A percentile compares a stretch with the other conserved stretches of the same genome.
These are phyloP conservation scores for Pocillopora damicornis DNA, from an alignment of 64 coral and sea anemone species.

Conservation along the genomic window DNA sequence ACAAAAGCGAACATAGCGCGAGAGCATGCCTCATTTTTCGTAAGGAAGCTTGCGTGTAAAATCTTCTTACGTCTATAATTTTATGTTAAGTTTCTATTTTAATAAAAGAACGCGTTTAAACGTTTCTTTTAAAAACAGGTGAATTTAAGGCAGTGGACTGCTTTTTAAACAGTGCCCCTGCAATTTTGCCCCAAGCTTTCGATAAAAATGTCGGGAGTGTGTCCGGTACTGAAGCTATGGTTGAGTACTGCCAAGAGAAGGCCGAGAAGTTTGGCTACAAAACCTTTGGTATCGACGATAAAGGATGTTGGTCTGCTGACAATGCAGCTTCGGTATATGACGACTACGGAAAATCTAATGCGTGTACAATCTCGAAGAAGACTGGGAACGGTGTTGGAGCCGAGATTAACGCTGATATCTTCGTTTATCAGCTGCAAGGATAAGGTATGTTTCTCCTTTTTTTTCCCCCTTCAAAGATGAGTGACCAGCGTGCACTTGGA, in stretches of 20 bases:
- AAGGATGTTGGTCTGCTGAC: slow-evolving; percentile 9
- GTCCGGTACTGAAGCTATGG: not conserved
- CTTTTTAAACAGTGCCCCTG: not conserved
- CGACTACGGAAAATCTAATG: not conserved
- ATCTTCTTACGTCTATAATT: not conserved
- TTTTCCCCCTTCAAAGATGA: too few relatives aligned
- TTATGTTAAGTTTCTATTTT: not conserved
- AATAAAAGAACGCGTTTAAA: not conserved
- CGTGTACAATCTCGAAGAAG: not conserved
- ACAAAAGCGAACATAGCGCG: too few relatives aligned
- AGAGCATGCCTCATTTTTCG: too few relatives aligned
- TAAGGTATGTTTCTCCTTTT: not conserved
- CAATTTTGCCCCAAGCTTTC: not conserved
- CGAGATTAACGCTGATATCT: not conserved
- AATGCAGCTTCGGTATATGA: not conserved
- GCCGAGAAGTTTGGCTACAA: not conserved
- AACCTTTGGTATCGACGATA: slow-evolving; percentile 2
- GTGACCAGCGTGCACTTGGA: too few relatives aligned
- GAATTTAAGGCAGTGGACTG: not conserved
- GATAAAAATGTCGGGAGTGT: not conserved
- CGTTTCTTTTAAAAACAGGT: not conserved
- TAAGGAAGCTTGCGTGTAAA: too few relatives aligned
- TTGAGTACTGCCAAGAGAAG: not conserved
- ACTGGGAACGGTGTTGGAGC: slow-evolving; percentile 4
- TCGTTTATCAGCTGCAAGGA: not conserved